Conservation (phyloP, 2,888 invertebrate genomes). For the Caenorhabditis sp. region DNA sequence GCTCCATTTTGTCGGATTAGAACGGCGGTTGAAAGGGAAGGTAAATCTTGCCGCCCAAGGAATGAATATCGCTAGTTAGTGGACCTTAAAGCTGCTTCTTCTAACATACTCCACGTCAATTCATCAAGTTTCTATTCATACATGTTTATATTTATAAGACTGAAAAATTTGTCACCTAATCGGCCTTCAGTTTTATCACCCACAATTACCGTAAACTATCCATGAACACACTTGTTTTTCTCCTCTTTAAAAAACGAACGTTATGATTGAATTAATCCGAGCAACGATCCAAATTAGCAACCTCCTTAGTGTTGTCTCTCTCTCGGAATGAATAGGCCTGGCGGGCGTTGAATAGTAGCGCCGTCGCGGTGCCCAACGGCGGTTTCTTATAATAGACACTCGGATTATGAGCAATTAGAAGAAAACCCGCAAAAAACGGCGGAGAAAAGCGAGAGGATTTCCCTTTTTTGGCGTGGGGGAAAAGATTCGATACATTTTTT, state of each 20-base stretch:
- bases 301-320: constrained; percentile 33
- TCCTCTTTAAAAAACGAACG: constrained; percentile 10
- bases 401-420: constrained; percentile 46
- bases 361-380: constrained; percentile 26
- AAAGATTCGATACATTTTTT: constrained; percentile 20
- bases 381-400: constrained; percentile 20
- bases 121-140: constrained; percentile 16
- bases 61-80: constrained; percentile 41
- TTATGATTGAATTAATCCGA: constrained; percentile 40
- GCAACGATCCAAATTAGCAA: constrained; percentile 39
- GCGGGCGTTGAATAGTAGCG: constrained; percentile 28
- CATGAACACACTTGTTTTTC: not conserved
- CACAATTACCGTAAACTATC: not conserved
- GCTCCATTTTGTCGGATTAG: constrained; percentile 47
- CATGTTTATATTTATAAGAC: too few relatives aligned
- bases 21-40: constrained; percentile 46
- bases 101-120: not conserved
- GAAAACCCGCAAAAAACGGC: not conserved
- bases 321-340: constrained; percentile 37
- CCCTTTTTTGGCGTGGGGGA: not conserved
- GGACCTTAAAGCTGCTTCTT: not conserved
- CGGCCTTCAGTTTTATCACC: constrained; percentile 2
- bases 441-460: not conserved
- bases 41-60: constrained; percentile 20
- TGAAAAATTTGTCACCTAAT: constrained; percentile 8